A percentile compares a stretch with the other conserved stretches of the same genome.
These are phyloP conservation scores for Rhinoderma darwinii DNA, from an alignment of 2,113 vertebrate genomes.

Conservation along the genomic window DNA sequence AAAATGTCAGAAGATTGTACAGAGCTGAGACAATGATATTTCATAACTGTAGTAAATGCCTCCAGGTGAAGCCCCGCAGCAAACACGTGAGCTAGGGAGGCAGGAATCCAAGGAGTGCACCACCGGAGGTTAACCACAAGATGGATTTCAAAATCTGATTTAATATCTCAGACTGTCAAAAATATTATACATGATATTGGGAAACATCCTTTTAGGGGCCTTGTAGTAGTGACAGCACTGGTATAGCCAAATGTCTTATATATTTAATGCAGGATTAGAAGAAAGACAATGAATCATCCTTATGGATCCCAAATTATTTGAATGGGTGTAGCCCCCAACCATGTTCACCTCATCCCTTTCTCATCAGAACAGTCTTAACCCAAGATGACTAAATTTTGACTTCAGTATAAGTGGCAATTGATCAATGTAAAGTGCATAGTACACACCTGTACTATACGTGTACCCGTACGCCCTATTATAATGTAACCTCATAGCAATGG, in stretches of 20 bases:
- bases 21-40: not conserved
- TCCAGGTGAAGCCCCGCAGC: not conserved
- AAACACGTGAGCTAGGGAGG: not conserved
- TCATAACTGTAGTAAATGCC: not conserved
- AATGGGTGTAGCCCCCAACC: too few species aligned
- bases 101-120: not conserved
- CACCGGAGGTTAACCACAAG: constrained; percentile 9
- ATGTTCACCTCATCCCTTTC: too few species aligned
- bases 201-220: not conserved
- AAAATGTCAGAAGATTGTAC: not conserved
- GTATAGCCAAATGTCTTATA: not conserved
- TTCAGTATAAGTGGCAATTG: not conserved
- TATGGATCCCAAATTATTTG: too few species aligned
- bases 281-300: not conserved
- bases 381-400: not conserved
- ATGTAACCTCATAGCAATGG: not conserved
- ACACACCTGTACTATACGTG: not conserved
- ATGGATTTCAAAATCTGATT: not conserved
- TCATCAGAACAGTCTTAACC: not conserved
- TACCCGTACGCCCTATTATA: not conserved
- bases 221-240: not conserved
- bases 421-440: not conserved
- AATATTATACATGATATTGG: not conserved
- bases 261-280: not conserved
- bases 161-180: not conserved